Conservation (phyloP, 2,888 invertebrate genomes). For the Pedicia rivosa region DNA sequence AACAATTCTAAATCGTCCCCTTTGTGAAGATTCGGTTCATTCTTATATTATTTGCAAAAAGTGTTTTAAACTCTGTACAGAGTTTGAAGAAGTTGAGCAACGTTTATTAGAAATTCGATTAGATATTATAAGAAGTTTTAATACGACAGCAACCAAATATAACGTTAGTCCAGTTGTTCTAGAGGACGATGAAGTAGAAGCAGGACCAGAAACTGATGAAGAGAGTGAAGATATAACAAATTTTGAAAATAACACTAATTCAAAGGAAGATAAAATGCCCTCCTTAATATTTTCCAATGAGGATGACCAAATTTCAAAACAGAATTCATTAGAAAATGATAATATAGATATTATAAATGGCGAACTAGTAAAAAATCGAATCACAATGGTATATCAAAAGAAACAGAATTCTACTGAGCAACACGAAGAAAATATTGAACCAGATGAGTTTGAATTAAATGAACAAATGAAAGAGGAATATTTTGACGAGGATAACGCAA, state of each 20-base stretch:
- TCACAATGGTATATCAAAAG: background rate
- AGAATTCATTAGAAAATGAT: background rate
- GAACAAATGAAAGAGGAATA: constrained; percentile 8
- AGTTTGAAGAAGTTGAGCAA: constrained; percentile 41
- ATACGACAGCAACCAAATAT: constrained; percentile 26
- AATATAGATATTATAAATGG: background rate
- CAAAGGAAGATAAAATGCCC: background rate
- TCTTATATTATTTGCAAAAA: constrained; percentile 47
- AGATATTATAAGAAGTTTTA: constrained; percentile 36
- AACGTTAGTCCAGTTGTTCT: constrained; percentile 7
- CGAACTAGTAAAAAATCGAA: background rate
- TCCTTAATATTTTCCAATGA: constrained; percentile 1
- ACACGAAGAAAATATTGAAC: too few species aligned
- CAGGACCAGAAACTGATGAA: constrained; percentile 12
- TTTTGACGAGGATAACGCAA: constrained; percentile 9
- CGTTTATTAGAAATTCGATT: constrained; percentile 35
- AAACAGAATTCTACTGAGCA: too few species aligned
- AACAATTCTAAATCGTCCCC: constrained; percentile 15
- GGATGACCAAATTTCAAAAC: too few species aligned
- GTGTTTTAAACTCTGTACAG: constrained; percentile 44
- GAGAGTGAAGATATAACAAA: constrained; percentile 12
- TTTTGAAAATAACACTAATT: constrained; percentile 15
- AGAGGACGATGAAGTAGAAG: constrained; percentile 13
- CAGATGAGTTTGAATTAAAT: background rate
- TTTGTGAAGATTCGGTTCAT: constrained; percentile 36